These are phyloP conservation scores for Rhinopomastus cyanomelas DNA, from an alignment of 2,113 vertebrate species.

Conservation along the genomic window DNA sequence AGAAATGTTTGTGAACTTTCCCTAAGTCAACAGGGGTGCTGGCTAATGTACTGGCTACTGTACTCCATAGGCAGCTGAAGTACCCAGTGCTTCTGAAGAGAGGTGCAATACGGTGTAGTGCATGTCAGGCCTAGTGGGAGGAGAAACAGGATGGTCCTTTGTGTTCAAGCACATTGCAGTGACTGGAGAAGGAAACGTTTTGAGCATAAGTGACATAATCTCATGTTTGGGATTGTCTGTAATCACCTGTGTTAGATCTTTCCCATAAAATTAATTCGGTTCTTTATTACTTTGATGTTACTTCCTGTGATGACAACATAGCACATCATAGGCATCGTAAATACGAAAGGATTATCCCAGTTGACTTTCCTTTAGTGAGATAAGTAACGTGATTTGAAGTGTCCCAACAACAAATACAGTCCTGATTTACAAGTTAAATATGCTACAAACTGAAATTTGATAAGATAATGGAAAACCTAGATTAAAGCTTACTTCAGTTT, in stretches of 20 bases:
- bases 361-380: neutral
- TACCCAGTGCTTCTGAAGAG: neutral
- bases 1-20: conserved; percentile 63
- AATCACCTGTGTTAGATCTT: neutral
- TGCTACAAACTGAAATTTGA: neutral
- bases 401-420: neutral
- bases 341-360: neutral
- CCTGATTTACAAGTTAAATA: neutral
- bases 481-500: neutral
- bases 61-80: neutral
- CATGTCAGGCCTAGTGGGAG: neutral
- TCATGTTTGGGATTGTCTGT: neutral
- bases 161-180: neutral
- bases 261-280: neutral
- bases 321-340: neutral
- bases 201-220: neutral
- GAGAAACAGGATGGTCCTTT: neutral
- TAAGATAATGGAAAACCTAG: neutral
- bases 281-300: neutral
- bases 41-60: neutral
- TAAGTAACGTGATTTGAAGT: neutral
- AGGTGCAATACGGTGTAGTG: neutral
- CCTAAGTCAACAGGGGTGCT: conserved; percentile 21
- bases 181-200: neutral
- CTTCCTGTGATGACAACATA: neutral